Conservation (phyloP, 1,140 invertebrate species). For the Oedothorax gibbosus region DNA sequence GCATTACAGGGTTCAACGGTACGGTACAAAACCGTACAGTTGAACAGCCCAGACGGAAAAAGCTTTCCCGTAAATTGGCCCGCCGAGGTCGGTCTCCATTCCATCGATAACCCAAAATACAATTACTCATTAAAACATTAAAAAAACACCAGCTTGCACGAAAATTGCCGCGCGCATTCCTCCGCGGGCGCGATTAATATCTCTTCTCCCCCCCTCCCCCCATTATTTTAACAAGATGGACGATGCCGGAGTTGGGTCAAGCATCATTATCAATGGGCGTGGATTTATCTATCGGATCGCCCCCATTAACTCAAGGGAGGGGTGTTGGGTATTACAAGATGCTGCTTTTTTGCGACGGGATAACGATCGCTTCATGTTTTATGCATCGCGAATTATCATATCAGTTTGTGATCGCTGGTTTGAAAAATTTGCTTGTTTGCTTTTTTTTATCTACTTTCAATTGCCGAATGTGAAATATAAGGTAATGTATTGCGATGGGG, state of each 20-base stretch:
- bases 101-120: conserved; percentile 50
- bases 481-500: conserved; percentile 4
- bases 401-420: conserved; percentile 38
- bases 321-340: conserved; percentile 52
- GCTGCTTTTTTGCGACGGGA: conserved; percentile 6
- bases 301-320: conserved; percentile 57
- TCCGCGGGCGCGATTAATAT: conserved; percentile 47
- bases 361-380: conserved; percentile 59
- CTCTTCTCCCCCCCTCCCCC: neutral
- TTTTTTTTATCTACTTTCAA: neutral
- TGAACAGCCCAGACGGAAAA: neutral
- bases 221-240: conserved; percentile 55
- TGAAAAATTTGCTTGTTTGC: conserved; percentile 49
- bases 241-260: conserved; percentile 45
- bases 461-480: neutral
- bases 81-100: conserved; percentile 13
- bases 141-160: conserved; percentile 57
- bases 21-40: conserved; percentile 21
- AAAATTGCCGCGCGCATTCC: conserved; percentile 55
- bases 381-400: conserved; percentile 57
- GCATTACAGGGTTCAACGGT: neutral
- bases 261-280: conserved; percentile 58
- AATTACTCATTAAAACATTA: conserved; percentile 60
- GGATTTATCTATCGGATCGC: conserved; percentile 59
- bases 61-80: conserved; percentile 41